A percentile compares a stretch with the other conserved stretches of the same genome.
Evolutionary conservation across 2,888 invertebrate genomes (phyloP).

Genomic region (Agrypnus murinus): DNA sequence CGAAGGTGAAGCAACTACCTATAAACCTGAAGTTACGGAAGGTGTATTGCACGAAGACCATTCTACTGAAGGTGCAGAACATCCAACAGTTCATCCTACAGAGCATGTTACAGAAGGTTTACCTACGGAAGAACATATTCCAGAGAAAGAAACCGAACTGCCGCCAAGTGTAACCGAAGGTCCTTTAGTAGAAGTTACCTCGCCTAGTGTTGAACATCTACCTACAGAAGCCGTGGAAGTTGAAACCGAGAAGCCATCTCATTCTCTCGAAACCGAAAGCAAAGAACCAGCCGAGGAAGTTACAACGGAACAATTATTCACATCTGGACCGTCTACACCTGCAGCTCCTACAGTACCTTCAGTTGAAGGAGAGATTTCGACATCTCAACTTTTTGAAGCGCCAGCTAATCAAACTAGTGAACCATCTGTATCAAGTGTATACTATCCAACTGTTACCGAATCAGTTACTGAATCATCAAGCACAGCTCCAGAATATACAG

Average conservation of each 20-base stretch:
- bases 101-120: slow-evolving; percentile 3
- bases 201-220: neutral
- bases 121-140: slow-evolving; percentile 19
- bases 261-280: slow-evolving; percentile 5
- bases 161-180: too few relatives aligned
- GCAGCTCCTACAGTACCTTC: slow-evolving; percentile 9
- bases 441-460: slow-evolving; percentile 37
- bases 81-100: slow-evolving; percentile 11
- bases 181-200: too few relatives aligned
- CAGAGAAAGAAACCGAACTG: slow-evolving; percentile 18
- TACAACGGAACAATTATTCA: slow-evolving; percentile 15
- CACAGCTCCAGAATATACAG: slow-evolving; percentile 58
- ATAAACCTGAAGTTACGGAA: slow-evolving; percentile 19
- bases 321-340: slow-evolving; percentile 1
- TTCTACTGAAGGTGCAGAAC: neutral
- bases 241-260: neutral
- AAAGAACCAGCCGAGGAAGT: slow-evolving; percentile 33
- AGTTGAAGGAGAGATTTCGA: slow-evolving; percentile 33
- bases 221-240: slow-evolving; percentile 22
- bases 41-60: neutral
- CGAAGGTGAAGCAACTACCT: slow-evolving; percentile 16
- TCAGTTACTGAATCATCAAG: slow-evolving; percentile 41
- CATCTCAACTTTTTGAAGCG: slow-evolving; percentile 17
- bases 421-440: slow-evolving; percentile 1
- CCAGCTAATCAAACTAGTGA: slow-evolving; percentile 10